These are phyloP conservation scores for Trachymyrmex cornetzi DNA, from an alignment of 1,140 invertebrate species.

Conservation along the genomic window DNA sequence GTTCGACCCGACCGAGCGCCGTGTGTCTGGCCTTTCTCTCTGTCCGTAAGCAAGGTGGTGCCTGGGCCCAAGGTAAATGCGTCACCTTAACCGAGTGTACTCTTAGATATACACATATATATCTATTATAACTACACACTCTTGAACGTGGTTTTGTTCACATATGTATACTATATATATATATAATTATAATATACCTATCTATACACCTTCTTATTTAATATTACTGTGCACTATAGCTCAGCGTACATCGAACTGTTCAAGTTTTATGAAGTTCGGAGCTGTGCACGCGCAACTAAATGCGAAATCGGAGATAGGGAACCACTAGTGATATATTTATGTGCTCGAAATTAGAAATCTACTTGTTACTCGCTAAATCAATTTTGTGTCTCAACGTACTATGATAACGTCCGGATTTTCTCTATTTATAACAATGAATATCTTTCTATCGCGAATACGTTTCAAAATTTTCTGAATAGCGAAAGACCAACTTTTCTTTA, in stretches of 20 bases:
- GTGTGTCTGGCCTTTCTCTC: slow-evolving; percentile 86
- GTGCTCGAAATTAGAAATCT: slow-evolving; percentile 86
- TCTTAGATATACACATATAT: slow-evolving; percentile 84
- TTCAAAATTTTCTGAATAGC: background rate
- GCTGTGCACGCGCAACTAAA: slow-evolving; percentile 66
- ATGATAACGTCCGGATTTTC: background rate
- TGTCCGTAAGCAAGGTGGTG: slow-evolving; percentile 87
- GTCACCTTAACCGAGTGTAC: slow-evolving; percentile 87
- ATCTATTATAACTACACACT: slow-evolving; percentile 75
- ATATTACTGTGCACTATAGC: slow-evolving; percentile 75
- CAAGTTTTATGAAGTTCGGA: slow-evolving; percentile 65
- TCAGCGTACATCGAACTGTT: slow-evolving; percentile 67
- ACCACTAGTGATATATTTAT: slow-evolving; percentile 71
- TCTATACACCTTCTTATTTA: slow-evolving; percentile 57
- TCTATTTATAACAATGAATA: background rate
- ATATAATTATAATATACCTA: slow-evolving; percentile 50
- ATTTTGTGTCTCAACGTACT: background rate
- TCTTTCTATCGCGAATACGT: background rate
- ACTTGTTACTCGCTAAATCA: slow-evolving; percentile 26
- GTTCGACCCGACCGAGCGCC: slow-evolving; percentile 84
- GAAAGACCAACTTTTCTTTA: slow-evolving; percentile 83
- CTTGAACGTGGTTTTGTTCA: slow-evolving; percentile 78
- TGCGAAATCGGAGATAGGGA: slow-evolving; percentile 54
- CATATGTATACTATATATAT: slow-evolving; percentile 75
- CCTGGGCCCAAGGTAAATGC: slow-evolving; percentile 87